Base-by-base conservation (phyloP, 53 echinoderm and acorn worm species). In the Paracentrotus lividus region DNA sequence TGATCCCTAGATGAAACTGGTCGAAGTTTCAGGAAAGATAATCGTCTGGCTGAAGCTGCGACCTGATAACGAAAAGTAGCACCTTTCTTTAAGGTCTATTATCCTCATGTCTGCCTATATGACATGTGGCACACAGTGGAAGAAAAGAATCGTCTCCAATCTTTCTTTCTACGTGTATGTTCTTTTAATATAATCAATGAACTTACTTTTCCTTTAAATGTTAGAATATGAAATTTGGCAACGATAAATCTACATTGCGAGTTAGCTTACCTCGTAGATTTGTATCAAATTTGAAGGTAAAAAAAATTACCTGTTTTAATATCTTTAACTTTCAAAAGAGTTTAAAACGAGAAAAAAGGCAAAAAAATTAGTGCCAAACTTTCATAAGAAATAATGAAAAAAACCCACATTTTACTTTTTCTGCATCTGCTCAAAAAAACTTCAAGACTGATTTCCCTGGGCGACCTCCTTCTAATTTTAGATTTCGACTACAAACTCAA, bases 361-460 rank as follows among this genome's bases (percentile, higher is more conserved):
- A 18, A 40, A 38, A 38, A 20, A 69, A 8, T 6, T 51, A 26
- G 16, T 69, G 69, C 69, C 36, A 69, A 69, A n/a, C n/a, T n/a
- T n/a, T n/a, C n/a, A n/a, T n/a, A n/a, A n/a, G n/a, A 72, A 8
- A 72, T 33, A 67, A 31, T 72, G 20, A 40, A 10, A 57, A 57
- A 38, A 69, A 36, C 40, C 40, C 72, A 38, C 69, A 69, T 38
- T 45, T 81, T 47, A n/a, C n/a, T n/a, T 81, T n/a, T 26, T 23
- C 81, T 81, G 18, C 10, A 44, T 81, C n/a, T 47, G 24, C 81
- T 81, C 2, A n/a, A 47, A 26, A n/a, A 26, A n/a, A 47, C 47
- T 47, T 47, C 81, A 81, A 81, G 81, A 81, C 45, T 18, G 47
- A 47, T 81, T 81, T 81, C 81, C n/a, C 81, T 81, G 49, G 81